These are phyloP conservation scores for Sitophilus oryzae DNA, from an alignment of 1,140 invertebrate species.

Conservation along the genomic window DNA sequence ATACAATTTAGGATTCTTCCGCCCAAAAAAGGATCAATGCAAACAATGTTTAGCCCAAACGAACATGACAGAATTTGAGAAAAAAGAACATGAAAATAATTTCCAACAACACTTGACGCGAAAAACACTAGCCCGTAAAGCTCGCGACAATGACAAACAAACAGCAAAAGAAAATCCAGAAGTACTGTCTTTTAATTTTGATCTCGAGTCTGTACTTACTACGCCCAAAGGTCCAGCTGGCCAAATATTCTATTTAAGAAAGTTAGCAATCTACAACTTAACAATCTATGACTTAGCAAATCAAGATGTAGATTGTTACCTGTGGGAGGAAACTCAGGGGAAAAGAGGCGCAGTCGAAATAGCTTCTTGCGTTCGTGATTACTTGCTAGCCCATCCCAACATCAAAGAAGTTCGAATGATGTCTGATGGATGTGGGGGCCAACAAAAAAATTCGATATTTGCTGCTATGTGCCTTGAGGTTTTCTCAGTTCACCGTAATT, in stretches of 20 bases:
- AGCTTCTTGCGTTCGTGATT: slow-evolving; percentile 40
- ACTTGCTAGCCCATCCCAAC: slow-evolving; percentile 27
- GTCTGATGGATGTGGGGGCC: slow-evolving; percentile 43
- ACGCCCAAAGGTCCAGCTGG: slow-evolving; percentile 37
- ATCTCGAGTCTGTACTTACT: slow-evolving; percentile 41
- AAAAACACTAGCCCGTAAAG: slow-evolving; percentile 25
- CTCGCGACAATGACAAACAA: slow-evolving; percentile 32
- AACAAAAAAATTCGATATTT: slow-evolving; percentile 43
- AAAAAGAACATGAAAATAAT: slow-evolving; percentile 11
- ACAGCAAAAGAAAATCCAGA: slow-evolving; percentile 24
- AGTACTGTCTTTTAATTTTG: slow-evolving; percentile 31
- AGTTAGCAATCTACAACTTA: slow-evolving; percentile 46
- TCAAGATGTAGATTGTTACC: slow-evolving; percentile 14
- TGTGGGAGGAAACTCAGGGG: slow-evolving; percentile 22
- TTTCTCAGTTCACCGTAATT: slow-evolving; percentile 26
- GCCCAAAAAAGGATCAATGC: slow-evolving; percentile 32
- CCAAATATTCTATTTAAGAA: slow-evolving; percentile 43
- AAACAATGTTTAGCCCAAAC: slow-evolving; percentile 24
- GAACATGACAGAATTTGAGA: slow-evolving; percentile 17
- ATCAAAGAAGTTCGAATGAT: slow-evolving; percentile 30
- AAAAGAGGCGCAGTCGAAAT: slow-evolving; percentile 42
- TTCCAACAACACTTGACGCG: slow-evolving; percentile 23
- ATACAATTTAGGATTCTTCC: slow-evolving; percentile 29
- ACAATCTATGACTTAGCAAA: slow-evolving; percentile 36
- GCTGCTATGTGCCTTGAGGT: slow-evolving; percentile 36